phyloP scores from a whole-genome alignment of 2,797 vertebrate genomes.

The Spinus olivaceus region DNA sequence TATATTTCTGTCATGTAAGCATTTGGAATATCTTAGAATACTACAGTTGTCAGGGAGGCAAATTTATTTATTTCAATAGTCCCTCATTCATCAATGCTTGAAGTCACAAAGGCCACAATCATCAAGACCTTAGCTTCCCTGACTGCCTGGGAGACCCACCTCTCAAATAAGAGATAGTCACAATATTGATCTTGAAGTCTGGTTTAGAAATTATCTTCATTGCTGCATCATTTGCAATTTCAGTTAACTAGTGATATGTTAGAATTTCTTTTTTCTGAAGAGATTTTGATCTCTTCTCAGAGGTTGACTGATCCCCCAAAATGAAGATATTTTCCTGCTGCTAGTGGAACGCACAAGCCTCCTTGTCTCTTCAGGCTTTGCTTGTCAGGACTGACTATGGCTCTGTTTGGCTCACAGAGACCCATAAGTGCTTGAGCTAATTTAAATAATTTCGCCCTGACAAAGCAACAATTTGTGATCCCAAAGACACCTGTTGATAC shows the following conservation, averaged over 20 bases:
- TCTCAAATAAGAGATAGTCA: not conserved
- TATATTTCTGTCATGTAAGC: constrained; percentile 2
- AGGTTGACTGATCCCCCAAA: not conserved
- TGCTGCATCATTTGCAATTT: not conserved
- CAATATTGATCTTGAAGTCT: not conserved
- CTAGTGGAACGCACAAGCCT: not conserved
- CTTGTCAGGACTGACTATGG: not conserved
- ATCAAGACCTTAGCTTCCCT: not conserved
- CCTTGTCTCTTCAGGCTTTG: not conserved
- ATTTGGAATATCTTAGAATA: not conserved
- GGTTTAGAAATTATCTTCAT: not conserved
- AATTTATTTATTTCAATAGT: not conserved
- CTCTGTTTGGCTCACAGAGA: not conserved
- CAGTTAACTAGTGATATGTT: not conserved
- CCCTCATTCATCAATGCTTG: not conserved
- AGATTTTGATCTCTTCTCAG: not conserved
- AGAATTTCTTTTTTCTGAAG: not conserved
- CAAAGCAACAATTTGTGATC: not conserved
- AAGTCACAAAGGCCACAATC: not conserved
- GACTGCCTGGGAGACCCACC: not conserved
- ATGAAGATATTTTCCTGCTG: not conserved
- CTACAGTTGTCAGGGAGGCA: not conserved
- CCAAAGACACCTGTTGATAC: not conserved
- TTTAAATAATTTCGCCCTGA: not conserved
- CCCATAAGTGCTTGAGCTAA: not conserved